Evolutionary conservation across 2,797 vertebrate species (phyloP).

Genomic region (Labroides dimidiatus): DNA sequence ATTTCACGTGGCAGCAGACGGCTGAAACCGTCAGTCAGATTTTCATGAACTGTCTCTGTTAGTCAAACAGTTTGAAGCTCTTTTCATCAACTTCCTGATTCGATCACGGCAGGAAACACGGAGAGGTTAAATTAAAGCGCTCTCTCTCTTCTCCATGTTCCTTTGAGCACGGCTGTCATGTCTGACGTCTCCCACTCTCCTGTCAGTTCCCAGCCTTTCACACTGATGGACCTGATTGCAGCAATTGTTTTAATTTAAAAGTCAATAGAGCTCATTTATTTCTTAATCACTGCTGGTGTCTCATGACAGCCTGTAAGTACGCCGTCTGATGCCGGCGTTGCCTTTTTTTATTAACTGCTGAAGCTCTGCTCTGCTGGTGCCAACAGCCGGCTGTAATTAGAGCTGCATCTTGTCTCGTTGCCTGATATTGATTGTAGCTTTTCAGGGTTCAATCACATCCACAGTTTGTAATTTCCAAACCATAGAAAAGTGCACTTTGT

Average conservation of each 20-base stretch:
- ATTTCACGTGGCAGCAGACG: too few relatives aligned
- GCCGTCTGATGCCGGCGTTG: conserved; percentile 15
- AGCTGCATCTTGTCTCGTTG: conserved; percentile 40
- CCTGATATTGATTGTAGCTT: conserved; percentile 38
- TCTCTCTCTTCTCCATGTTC: too few relatives aligned
- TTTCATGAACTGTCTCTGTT: too few relatives aligned
- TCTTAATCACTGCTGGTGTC: conserved; percentile 54
- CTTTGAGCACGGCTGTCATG: background rate
- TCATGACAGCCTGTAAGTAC: conserved; percentile 29
- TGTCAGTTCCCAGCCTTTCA: conserved; percentile 10
- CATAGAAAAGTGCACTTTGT: conserved; percentile 3
- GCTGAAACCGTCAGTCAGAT: too few relatives aligned
- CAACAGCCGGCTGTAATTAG: conserved; percentile 38
- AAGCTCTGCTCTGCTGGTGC: conserved; percentile 1
- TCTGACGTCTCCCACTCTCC: conserved; percentile 5
- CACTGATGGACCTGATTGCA: conserved; percentile 37
- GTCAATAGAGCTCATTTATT: conserved; percentile 40
- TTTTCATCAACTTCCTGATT: too few relatives aligned
- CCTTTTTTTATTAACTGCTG: conserved; percentile 47
- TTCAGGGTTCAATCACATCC: conserved; percentile 30
- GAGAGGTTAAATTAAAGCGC: too few relatives aligned
- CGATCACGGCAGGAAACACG: too few relatives aligned
- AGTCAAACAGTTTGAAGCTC: too few relatives aligned
- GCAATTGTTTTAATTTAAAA: conserved; percentile 37
- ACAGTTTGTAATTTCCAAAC: conserved; percentile 16